phyloP scores from a whole-genome alignment of 1,140 invertebrate species.

The Calephelis virginiensis region DNA sequence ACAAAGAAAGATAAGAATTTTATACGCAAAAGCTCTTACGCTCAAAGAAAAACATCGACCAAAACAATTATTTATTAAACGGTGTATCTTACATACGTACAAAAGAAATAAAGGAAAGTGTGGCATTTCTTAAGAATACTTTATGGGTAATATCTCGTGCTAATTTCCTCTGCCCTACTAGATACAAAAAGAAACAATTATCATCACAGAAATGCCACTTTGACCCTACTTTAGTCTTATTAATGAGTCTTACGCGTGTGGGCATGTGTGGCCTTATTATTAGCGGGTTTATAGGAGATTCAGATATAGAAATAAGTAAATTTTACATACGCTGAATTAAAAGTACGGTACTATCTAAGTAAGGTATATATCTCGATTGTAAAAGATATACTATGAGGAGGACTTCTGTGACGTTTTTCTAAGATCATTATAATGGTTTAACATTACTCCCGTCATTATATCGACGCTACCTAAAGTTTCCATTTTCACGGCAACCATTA shows the following conservation, averaged over 20 bases:
- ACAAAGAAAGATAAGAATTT: neutral
- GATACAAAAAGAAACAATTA: slow-evolving; percentile 23
- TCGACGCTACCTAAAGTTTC: too few relatives aligned
- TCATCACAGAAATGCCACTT: slow-evolving; percentile 39
- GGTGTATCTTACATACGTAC: slow-evolving; percentile 10
- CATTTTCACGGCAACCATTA: too few relatives aligned
- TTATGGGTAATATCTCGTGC: slow-evolving; percentile 16
- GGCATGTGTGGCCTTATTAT: slow-evolving; percentile 16
- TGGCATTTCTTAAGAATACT: slow-evolving; percentile 7
- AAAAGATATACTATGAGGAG: too few relatives aligned
- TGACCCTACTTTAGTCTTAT: slow-evolving; percentile 35
- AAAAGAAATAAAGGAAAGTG: slow-evolving; percentile 13
- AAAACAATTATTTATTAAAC: slow-evolving; percentile 17
- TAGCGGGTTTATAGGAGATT: slow-evolving; percentile 18
- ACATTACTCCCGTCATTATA: too few relatives aligned
- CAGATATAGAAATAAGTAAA: neutral
- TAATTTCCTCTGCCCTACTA: slow-evolving; percentile 14
- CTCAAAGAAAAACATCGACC: slow-evolving; percentile 9
- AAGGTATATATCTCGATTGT: too few relatives aligned
- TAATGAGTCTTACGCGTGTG: slow-evolving; percentile 36
- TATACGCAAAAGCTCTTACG: neutral
- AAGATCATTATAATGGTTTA: too few relatives aligned
- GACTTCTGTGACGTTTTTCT: too few relatives aligned
- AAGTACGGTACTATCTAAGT: too few relatives aligned
- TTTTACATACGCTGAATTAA: too few relatives aligned